phyloP scores from a whole-genome alignment of 2,113 vertebrate species.

The Microtus montanus region DNA sequence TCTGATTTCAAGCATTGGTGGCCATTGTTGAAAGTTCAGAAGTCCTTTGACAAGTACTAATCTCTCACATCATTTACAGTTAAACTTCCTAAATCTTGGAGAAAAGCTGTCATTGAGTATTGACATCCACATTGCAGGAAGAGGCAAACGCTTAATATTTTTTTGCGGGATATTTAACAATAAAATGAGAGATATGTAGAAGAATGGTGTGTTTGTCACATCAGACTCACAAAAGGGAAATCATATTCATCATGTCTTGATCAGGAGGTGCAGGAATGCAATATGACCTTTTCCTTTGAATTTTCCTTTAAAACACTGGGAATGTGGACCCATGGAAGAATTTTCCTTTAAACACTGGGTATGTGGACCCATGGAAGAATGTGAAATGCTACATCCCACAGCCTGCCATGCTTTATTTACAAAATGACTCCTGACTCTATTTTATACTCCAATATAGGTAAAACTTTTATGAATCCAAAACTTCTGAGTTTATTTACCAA shows the following conservation, averaged over 20 bases:
- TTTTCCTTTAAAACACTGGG: background rate
- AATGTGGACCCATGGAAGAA: background rate
- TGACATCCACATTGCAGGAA: background rate
- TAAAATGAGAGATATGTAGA: background rate
- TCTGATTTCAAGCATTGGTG: background rate
- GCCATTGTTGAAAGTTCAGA: background rate
- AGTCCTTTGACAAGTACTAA: background rate
- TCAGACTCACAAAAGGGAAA: background rate
- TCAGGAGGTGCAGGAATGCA: background rate
- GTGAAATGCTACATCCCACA: background rate
- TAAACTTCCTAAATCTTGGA: background rate
- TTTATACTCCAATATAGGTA: background rate
- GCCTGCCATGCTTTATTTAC: background rate
- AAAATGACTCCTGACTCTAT: background rate
- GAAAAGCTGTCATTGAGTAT: background rate
- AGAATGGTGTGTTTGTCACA: background rate
- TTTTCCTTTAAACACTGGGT: background rate
- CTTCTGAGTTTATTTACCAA: constrained; percentile 42
- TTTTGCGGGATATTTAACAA: no score
- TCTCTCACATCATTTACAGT: background rate
- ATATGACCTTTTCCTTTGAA: no score
- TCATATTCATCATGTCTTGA: background rate
- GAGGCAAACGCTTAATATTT: background rate
- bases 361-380: background rate
- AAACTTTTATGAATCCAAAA: background rate